phyloP scores from a whole-genome alignment of 2,113 vertebrate genomes.

The Nannospalax galili region DNA sequence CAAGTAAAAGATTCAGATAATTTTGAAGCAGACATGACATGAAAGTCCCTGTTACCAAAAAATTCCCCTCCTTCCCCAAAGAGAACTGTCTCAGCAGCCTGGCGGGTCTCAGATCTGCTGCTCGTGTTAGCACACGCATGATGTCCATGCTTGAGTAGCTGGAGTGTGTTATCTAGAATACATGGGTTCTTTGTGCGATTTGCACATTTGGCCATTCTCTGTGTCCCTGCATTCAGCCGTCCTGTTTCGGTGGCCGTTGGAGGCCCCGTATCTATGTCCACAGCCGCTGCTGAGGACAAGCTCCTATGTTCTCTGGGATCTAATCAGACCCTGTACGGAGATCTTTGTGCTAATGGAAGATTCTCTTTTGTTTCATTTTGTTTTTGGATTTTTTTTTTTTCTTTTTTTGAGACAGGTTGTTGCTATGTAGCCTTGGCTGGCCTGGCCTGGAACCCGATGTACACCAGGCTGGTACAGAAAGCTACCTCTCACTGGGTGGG shows the following conservation, averaged over 20 bases:
- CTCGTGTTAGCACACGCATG: neutral
- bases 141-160: too few relatives aligned
- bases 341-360: neutral
- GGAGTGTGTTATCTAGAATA: neutral
- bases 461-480: too few relatives aligned
- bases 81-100: neutral
- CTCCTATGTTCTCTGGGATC: neutral
- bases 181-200: neutral
- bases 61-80: neutral
- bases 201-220: neutral
- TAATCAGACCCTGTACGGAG: neutral
- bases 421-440: too few relatives aligned
- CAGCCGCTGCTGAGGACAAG: neutral
- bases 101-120: neutral
- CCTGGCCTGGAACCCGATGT: too few relatives aligned
- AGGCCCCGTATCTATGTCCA: neutral
- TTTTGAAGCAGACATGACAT: conserved; percentile 35
- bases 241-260: neutral
- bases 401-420: too few relatives aligned
- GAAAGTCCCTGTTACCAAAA: conserved; percentile 45
- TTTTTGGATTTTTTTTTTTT: too few relatives aligned
- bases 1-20: conserved; percentile 67
- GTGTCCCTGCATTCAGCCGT: neutral
- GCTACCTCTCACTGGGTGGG: too few relatives aligned
- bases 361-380: too few relatives aligned